Evolutionary conservation across 2,888 invertebrate species (phyloP).

Genomic region (Machimus rusticus): DNA sequence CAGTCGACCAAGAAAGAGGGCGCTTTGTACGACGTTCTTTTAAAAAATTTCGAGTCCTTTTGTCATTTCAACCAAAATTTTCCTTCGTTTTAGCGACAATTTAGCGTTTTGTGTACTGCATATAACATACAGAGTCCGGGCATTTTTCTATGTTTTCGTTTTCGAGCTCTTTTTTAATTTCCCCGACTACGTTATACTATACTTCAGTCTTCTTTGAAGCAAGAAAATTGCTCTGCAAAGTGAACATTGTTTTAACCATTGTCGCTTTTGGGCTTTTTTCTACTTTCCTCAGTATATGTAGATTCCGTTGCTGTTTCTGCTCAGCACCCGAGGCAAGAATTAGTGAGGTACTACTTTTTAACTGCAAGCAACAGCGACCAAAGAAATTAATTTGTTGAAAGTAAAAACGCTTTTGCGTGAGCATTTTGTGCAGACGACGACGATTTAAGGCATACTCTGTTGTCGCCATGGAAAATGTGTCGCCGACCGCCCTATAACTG

Average conservation of each 20-base stretch:
- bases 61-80: slow-evolving; percentile 39
- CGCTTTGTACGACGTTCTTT: background rate
- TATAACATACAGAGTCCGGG: slow-evolving; percentile 4
- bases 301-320: slow-evolving; percentile 5
- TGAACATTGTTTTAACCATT: slow-evolving; percentile 37
- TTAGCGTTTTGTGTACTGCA: slow-evolving; percentile 10
- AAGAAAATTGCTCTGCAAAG: slow-evolving; percentile 29
- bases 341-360: slow-evolving; percentile 11
- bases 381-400: slow-evolving; percentile 30
- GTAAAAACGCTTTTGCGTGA: background rate
- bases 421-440: background rate
- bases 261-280: slow-evolving; percentile 27
- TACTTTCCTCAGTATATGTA: slow-evolving; percentile 15
- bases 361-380: background rate
- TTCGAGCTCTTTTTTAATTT: slow-evolving; percentile 32
- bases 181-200: background rate
- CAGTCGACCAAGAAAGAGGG: background rate
- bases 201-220: slow-evolving; percentile 15
- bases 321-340: slow-evolving; percentile 14
- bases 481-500: background rate
- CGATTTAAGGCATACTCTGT: background rate
- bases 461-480: background rate
- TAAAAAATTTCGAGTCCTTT: slow-evolving; percentile 18
- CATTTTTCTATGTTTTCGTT: slow-evolving; percentile 11
- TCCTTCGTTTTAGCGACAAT: slow-evolving; percentile 28